phyloP scores from a whole-genome alignment of 2,113 vertebrate species.

The Hippopotamus amphibius region DNA sequence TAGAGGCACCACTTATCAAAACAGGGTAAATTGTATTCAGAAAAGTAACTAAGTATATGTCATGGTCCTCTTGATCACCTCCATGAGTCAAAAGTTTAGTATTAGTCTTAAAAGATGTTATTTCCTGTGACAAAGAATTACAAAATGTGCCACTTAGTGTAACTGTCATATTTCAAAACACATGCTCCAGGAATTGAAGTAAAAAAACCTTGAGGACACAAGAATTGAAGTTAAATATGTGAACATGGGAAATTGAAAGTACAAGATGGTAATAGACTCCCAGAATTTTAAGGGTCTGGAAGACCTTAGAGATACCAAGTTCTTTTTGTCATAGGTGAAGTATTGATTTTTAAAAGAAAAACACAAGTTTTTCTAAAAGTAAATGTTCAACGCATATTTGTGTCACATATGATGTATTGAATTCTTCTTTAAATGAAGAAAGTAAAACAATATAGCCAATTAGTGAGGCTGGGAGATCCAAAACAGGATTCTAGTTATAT shows the following conservation, averaged over 20 bases:
- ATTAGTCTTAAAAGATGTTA: constrained; percentile 5
- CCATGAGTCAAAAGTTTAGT: neutral
- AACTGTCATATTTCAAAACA: constrained; percentile 68
- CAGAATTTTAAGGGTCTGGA: neutral
- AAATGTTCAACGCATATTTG: constrained; percentile 21
- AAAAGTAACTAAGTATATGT: neutral
- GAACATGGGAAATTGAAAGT: neutral
- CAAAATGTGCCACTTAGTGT: constrained; percentile 41
- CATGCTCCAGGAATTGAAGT: neutral
- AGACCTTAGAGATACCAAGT: neutral
- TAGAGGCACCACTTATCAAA: neutral
- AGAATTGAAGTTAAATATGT: constrained; percentile 32
- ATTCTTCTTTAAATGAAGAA: neutral
- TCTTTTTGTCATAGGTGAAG: neutral
- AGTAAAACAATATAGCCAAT: neutral
- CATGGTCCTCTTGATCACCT: constrained; percentile 8
- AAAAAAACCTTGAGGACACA: neutral
- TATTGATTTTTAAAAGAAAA: constrained; percentile 15
- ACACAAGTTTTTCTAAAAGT: neutral
- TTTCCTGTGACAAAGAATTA: constrained; percentile 63
- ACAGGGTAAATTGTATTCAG: constrained; percentile 26
- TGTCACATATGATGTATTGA: neutral
- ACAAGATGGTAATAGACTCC: neutral
- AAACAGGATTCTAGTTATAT: neutral
- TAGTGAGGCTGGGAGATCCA: neutral